Percentiles rank a stretch among this genome's conserved stretches.
Evolutionary conservation across 2,888 invertebrate genomes (phyloP).

Genomic region (Dioctria rufipes): DNA sequence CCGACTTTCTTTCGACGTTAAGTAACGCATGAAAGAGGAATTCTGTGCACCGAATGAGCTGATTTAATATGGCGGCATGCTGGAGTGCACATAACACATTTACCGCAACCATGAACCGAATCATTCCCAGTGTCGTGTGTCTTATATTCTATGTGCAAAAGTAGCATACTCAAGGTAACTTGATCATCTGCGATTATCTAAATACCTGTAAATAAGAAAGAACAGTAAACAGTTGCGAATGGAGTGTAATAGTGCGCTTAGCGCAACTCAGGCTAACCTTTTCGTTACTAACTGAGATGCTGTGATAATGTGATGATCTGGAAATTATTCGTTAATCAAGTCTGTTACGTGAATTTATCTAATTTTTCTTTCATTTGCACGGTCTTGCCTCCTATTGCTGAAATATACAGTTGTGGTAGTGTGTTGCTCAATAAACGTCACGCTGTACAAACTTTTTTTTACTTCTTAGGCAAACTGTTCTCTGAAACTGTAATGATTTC

Average conservation of each 20-base stretch:
- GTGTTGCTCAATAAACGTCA: too few species aligned
- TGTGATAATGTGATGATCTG: too few species aligned
- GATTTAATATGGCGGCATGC: background rate
- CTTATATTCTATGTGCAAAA: background rate
- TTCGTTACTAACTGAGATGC: background rate
- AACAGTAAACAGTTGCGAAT: slow-evolving; percentile 4
- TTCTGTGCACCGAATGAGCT: background rate
- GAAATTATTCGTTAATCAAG: too few species aligned
- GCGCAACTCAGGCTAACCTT: slow-evolving; percentile 20
- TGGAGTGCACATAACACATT: background rate
- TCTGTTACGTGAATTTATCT: too few species aligned
- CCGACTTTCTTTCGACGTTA: slow-evolving; percentile 25
- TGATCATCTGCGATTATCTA: slow-evolving; percentile 24
- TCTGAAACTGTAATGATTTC: too few species aligned
- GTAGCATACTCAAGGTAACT: slow-evolving; percentile 17
- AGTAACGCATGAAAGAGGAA: background rate
- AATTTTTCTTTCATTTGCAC: too few species aligned
- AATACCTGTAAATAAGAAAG: background rate
- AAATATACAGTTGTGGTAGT: too few species aligned
- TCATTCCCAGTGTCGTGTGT: background rate
- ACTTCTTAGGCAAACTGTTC: too few species aligned
- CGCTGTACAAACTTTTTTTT: too few species aligned
- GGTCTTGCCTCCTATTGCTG: too few species aligned
- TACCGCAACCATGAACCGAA: background rate
- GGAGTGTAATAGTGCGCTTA: background rate